A percentile compares a stretch with the other conserved stretches of the same genome.
These are phyloP conservation scores for Xestia ashworthii DNA, from an alignment of 2,888 invertebrate genomes.

Conservation along the genomic window DNA sequence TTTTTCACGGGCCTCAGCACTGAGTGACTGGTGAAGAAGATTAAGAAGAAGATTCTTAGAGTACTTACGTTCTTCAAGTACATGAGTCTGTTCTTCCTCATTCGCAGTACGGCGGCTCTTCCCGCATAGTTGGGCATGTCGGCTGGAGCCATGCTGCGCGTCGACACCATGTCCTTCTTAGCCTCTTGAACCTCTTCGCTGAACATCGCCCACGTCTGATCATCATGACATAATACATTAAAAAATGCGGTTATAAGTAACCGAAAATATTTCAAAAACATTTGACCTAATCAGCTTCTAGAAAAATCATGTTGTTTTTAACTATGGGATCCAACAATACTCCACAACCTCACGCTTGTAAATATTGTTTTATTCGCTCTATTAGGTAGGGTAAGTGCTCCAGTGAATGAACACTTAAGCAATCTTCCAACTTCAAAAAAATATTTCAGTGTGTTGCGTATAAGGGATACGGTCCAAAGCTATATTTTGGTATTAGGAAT, in stretches of 20 bases:
- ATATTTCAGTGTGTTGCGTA: too few species aligned
- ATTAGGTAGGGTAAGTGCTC: too few species aligned
- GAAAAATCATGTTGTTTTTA: not conserved
- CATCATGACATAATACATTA: not conserved
- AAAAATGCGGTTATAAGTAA: not conserved
- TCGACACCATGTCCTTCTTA: slow-evolving; percentile 92
- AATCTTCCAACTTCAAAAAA: too few species aligned
- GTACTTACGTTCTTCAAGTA: slow-evolving; percentile 90
- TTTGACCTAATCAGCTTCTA: not conserved
- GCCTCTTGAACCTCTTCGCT: slow-evolving; percentile 93
- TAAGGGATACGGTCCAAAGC: too few species aligned
- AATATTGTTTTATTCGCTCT: too few species aligned
- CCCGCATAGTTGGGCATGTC: slow-evolving; percentile 94
- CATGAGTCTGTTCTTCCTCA: slow-evolving; percentile 92
- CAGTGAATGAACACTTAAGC: too few species aligned
- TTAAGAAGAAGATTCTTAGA: not conserved
- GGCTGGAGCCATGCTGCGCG: slow-evolving; percentile 91
- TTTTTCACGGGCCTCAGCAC: too few species aligned
- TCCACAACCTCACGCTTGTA: too few species aligned
- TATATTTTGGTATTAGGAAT: too few species aligned
- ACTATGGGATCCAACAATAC: not conserved
- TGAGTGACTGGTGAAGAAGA: too few species aligned
- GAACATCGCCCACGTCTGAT: slow-evolving; percentile 94
- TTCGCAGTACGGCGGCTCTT: slow-evolving; percentile 92
- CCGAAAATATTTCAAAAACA: not conserved